Evolutionary conservation across 2,113 vertebrate species (phyloP).

Genomic region (Microtus montanus): DNA sequence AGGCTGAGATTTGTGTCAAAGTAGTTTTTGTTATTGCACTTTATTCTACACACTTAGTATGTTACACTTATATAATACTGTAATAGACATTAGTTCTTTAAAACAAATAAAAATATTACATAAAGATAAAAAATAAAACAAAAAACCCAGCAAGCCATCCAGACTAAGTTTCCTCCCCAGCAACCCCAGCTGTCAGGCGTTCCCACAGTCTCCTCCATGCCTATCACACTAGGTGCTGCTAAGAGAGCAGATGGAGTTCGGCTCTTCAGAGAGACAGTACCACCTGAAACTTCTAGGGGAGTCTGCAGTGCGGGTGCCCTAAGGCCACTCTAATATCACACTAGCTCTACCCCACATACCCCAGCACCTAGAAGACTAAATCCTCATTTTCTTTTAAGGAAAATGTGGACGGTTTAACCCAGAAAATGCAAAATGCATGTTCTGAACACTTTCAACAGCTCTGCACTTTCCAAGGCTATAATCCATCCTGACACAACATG

Average conservation of each 20-base stretch:
- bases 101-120: conserved; percentile 74
- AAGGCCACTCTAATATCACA: background rate
- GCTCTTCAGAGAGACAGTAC: conserved; percentile 67
- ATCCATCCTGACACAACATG: background rate
- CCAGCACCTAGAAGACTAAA: conserved; percentile 7
- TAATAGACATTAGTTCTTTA: conserved; percentile 72
- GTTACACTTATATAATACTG: conserved; percentile 69
- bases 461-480: background rate
- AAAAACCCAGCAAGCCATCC: conserved; percentile 3
- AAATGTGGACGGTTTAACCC: conserved; percentile 37
- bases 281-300: conserved; percentile 22
- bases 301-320: background rate
- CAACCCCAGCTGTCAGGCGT: background rate
- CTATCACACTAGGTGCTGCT: conserved; percentile 3
- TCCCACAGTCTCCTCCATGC: background rate
- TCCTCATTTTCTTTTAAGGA: conserved; percentile 48
- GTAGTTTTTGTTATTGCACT: conserved; percentile 77
- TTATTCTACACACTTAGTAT: conserved; percentile 70
- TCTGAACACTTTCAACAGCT: conserved; percentile 56
- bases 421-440: conserved; percentile 57
- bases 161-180: background rate
- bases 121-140: conserved; percentile 56
- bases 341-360: background rate
- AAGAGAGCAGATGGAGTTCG: conserved; percentile 40
- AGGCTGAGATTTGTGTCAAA: conserved; percentile 49